Evolutionary conservation across 2,113 vertebrate species (phyloP), one percentile per base, ranked within the genome.

Genomic region (Calcarius ornatus): DNA sequence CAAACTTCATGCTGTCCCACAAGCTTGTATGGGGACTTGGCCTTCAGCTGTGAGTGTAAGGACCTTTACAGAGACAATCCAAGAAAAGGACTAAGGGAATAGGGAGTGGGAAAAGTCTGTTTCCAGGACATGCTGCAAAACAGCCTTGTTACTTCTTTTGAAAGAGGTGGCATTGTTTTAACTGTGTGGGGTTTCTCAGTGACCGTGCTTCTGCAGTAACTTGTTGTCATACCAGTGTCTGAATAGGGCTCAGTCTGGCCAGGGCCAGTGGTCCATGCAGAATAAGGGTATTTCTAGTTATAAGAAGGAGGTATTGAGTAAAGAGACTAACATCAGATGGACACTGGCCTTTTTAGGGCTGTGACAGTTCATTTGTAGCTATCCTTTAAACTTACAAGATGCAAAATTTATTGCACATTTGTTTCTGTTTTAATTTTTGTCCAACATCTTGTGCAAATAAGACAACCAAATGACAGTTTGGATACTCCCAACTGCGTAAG

Each of bases 391-490:
- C 30, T 63, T 54, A 24, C 4, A 70, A 79, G 27, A 90, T 63
- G 19, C 3, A 3, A 69, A 88, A 87, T 82, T 65, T 86, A 51
- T 83, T 73, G 60, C 82, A 88, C 35, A 20, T 93, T 92, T 92
- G 42, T 92, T 94, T 82, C 70, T 87, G 23, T 27, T 94, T 91
- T 80, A 91, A 73, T 87, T 82, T 87, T 77, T 66, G 23, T 70
- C 66, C 71, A 83, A 90, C 87, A 90, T 94, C 78, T 96, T 93
- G 87, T 91, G 42, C 25, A 77, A 66, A 88, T 81, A 85, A 24
- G 54, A 59, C 59, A 94, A 90, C 35, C 75, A 85, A 89, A 80
- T 69, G 75, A 54, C 76, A 91, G 25, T 88, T 77, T 60, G 64
- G 71, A 60, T 81, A 27, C 68, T 94, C 75, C 50, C 60, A 80